Conservation (phyloP, 2,797 vertebrate species). For the Gymnothorax reevesii region DNA sequence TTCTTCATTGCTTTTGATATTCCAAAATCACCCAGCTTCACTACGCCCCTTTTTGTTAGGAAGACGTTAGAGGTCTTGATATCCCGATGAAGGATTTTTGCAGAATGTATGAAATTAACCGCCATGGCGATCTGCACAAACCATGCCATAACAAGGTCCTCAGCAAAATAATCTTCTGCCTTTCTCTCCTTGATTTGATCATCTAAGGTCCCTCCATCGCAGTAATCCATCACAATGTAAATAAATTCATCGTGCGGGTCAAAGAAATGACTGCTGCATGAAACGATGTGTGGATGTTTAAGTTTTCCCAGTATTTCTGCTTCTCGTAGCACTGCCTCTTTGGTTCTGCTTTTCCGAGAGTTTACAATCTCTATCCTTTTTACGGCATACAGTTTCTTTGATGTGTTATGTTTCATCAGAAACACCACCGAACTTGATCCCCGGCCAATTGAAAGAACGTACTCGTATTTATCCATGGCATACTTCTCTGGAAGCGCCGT, state of each 20-base stretch:
- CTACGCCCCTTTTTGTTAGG: conserved; percentile 69
- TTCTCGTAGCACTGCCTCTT: conserved; percentile 69
- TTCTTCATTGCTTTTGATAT: conserved; percentile 75
- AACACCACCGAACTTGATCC: conserved; percentile 75
- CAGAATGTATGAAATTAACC: conserved; percentile 70
- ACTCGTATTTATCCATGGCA: conserved; percentile 73
- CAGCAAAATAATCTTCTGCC: conserved; percentile 57
- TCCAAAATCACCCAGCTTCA: conserved; percentile 81
- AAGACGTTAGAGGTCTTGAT: conserved; percentile 81
- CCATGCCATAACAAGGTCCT: conserved; percentile 70
- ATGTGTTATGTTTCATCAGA: conserved; percentile 69
- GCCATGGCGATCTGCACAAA: conserved; percentile 75
- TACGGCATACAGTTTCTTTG: conserved; percentile 67
- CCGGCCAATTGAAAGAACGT: conserved; percentile 67
- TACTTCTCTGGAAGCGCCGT: conserved; percentile 11
- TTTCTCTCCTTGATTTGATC: conserved; percentile 69
- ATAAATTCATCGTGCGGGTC: conserved; percentile 60
- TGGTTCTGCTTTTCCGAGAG: conserved; percentile 52
- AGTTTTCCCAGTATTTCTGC: conserved; percentile 73
- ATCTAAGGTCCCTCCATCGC: conserved; percentile 76
- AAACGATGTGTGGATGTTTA: conserved; percentile 73
- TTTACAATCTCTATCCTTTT: conserved; percentile 71
- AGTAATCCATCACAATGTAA: conserved; percentile 80
- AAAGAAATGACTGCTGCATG: conserved; percentile 69
- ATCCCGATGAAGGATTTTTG: conserved; percentile 78